Conservation (phyloP, 2,113 vertebrate species). For the Synodontis membranacea region DNA sequence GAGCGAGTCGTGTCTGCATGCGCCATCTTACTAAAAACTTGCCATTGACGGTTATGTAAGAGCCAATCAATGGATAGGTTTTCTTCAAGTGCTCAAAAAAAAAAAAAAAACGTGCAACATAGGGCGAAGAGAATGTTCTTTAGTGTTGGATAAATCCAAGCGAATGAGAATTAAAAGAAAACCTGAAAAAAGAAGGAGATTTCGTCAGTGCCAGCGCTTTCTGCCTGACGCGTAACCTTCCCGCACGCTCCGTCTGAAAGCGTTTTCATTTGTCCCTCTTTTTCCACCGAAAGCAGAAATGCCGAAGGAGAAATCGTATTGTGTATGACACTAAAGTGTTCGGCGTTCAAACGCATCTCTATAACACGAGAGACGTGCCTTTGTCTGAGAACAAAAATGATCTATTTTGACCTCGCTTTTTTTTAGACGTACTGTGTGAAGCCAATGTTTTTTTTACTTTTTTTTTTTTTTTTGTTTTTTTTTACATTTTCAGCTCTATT, state of each 20-base stretch:
- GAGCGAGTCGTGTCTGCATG: too few relatives aligned
- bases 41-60: background rate
- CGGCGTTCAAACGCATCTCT: slow-evolving; percentile 27
- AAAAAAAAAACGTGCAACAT: background rate
- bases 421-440: background rate
- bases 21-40: too few relatives aligned
- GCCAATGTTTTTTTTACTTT: background rate
- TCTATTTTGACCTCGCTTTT: background rate
- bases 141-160: background rate
- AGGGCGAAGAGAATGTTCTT: background rate
- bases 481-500: background rate
- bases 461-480: background rate
- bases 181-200: slow-evolving; percentile 13
- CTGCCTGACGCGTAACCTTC: slow-evolving; percentile 29
- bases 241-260: slow-evolving; percentile 45
- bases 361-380: slow-evolving; percentile 15
- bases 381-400: background rate
- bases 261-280: slow-evolving; percentile 59
- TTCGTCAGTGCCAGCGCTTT: slow-evolving; percentile 5
- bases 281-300: slow-evolving; percentile 53
- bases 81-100: background rate
- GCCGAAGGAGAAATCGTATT: slow-evolving; percentile 52
- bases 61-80: background rate
- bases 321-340: slow-evolving; percentile 39
- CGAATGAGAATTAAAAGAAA: too few relatives aligned